Conservation (phyloP, 2,888 invertebrate genomes). For the Callinectes sapidus region DNA sequence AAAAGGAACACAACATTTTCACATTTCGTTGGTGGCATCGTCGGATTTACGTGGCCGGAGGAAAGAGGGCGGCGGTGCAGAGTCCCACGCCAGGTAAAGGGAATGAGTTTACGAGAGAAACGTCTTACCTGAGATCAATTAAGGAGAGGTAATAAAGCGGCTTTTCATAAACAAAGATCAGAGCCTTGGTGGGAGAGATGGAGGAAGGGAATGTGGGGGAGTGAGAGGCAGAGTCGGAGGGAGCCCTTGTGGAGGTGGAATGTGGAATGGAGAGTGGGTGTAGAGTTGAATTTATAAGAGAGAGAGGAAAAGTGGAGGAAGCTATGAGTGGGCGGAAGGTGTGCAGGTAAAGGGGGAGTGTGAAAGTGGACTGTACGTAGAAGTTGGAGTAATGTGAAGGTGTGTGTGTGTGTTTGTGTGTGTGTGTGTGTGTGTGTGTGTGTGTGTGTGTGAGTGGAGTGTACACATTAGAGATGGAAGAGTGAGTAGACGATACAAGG, state of each 20-base stretch:
- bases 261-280: background rate
- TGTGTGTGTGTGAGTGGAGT: no score
- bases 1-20: background rate
- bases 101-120: conserved; percentile 10
- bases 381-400: no score
- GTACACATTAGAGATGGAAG: background rate
- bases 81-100: conserved; percentile 29
- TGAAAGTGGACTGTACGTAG: background rate
- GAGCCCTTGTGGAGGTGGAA: background rate
- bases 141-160: conserved; percentile 42
- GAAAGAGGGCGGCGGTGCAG: background rate
- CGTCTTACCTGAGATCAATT: conserved; percentile 47
- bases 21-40: background rate
- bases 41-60: background rate
- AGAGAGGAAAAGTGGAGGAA: background rate
- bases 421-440: no score
- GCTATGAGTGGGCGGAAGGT: background rate
- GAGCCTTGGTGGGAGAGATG: background rate
- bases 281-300: background rate
- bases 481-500: background rate
- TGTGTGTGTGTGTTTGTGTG: no score
- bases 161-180: conserved; percentile 22
- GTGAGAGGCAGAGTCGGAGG: background rate
- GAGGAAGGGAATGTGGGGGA: background rate
- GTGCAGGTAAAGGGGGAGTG: background rate